Evolutionary conservation across 2,888 invertebrate genomes (phyloP), one percentile per base, ranked within the genome.

Genomic region (Pyrrhia umbra): DNA sequence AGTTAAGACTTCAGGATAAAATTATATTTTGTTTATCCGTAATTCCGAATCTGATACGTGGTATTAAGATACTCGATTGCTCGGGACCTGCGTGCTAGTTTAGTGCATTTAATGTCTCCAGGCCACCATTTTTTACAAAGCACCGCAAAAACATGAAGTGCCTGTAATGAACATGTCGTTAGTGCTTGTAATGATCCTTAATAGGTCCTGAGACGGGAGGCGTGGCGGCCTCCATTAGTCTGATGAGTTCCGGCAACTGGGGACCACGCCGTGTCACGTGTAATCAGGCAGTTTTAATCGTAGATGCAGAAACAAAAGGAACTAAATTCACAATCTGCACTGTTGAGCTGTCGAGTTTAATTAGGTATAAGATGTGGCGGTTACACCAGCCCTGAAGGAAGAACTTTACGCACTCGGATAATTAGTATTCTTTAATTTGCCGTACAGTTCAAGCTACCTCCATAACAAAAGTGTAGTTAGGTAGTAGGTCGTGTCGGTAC

Each of bases 141-240:
- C 13, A 1, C 6, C 13, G 5, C 50, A 52, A 23, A 51, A 47
- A 27, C 51, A 6, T 40, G 34, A 50, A 40, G 23, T 55, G 10
- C 27, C 18, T 37, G 30, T 50, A 64, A 52, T 54, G 39, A 23
- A 63, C 39, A 39, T 57, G 57, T 72, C 49, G 37, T 54, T 39
- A 57, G n/a, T 21, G 42, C 15, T 39, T 46, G 66, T 66, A 65
- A 70, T 65, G 59, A 66, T 40, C 43, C 51, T 37, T 70, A 70
- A 70, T 70, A 71, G 70, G 66, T 55, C 55, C 51, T 49, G 71
- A 54, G 67, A 37, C 40, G 61, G 18, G 47, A 47, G 56, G 61
- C 57, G 71, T 55, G 73, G 49, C 70, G 45, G 70, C 50, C 1
- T 20, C 57, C 73, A 72, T 72, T 72, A 72, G 39, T 0, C n/a